Base-by-base conservation (phyloP, 2,797 vertebrate genomes). In the Clangula hyemalis region DNA sequence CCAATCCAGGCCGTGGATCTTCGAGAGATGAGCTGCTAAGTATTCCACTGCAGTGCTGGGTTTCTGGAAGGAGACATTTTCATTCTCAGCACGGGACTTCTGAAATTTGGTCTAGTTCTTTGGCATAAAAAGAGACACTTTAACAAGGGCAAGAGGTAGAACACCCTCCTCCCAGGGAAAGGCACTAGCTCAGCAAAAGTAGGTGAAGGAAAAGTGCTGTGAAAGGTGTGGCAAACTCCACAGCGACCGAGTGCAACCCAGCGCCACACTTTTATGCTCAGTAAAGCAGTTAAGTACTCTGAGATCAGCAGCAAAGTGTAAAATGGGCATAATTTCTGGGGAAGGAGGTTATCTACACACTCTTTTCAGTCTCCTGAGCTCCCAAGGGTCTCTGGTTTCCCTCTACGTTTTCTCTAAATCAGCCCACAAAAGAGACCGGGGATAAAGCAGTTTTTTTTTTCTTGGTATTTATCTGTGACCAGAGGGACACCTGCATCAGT, bases 1-100 rank as follows among this genome's bases (percentile, higher is more conserved):
- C 99, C 99, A 99, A 96, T 99, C 99, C 47, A 99, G 97, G 72
- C 99, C 99, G 0, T 99, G 99, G 97, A 99, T 99, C 97, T 99
- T 99, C 6, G 99, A 99, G 90, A 99, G 98, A 95, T 99, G 99
- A 80, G 99, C 99, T 11, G 99, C 99, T 30, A 99, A 98, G 39
- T 99, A 99, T 85, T 99, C 99, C 11, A 98, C 98, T 4, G 99
- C 99, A 10, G 99, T 99, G 97, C 98, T 99, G 28, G 99, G 99
- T 97, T 99, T 99, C 99, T 99, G 95, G 85, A 97, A 96, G 39
- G 73, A 96, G 41, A 92, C 6, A 78, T 13, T 75, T 90, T 80
- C 75, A 71, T 90, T 56, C 73, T 94, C 73, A 93, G 72, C 36
- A 86, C 17, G 19, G 53, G 65, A 66, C 56, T 79, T 27, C 21